These are phyloP conservation scores for Coryphaenoides rupestris DNA, from an alignment of 2,113 vertebrate species.

Conservation along the genomic window DNA sequence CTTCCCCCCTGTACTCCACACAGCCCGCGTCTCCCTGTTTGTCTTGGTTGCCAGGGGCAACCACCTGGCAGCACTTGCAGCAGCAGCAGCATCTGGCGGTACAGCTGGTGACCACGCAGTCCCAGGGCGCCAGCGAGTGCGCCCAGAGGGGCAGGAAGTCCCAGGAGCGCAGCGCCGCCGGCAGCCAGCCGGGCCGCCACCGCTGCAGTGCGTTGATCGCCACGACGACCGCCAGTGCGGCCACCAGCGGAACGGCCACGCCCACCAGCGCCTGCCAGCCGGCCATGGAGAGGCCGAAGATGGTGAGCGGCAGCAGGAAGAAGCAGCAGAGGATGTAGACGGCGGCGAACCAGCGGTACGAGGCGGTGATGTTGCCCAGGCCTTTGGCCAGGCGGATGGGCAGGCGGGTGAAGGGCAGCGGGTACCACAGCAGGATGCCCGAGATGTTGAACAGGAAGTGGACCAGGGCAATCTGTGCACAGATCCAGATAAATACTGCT, in stretches of 20 bases:
- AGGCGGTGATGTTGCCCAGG: constrained; percentile 81
- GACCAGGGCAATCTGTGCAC: constrained; percentile 88
- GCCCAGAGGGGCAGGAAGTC: constrained; percentile 86
- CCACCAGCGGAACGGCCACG: constrained; percentile 74
- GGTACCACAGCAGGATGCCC: constrained; percentile 91
- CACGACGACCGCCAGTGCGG: constrained; percentile 65
- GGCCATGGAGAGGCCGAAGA: constrained; percentile 86
- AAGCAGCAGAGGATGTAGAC: constrained; percentile 86
- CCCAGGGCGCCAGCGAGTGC: constrained; percentile 86
- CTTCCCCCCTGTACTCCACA: constrained; percentile 36
- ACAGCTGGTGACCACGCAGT: constrained; percentile 62
- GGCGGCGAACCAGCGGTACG: constrained; percentile 90
- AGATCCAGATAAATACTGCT: not conserved
- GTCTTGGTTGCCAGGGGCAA: constrained; percentile 13
- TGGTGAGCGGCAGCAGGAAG: constrained; percentile 75
- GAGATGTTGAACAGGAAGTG: constrained; percentile 96
- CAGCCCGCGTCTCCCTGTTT: constrained; percentile 38
- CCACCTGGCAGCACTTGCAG: constrained; percentile 79
- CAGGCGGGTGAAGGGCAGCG: constrained; percentile 82
- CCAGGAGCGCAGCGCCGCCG: constrained; percentile 78
- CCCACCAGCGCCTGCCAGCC: constrained; percentile 85
- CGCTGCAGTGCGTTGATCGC: constrained; percentile 79
- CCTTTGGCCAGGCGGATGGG: constrained; percentile 84
- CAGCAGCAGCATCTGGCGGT: constrained; percentile 71
- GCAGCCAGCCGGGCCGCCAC: constrained; percentile 70